A percentile compares a stretch with the other conserved stretches of the same genome.
Conservation (phyloP, 2,888 invertebrate species). For the Troilus luridus region DNA sequence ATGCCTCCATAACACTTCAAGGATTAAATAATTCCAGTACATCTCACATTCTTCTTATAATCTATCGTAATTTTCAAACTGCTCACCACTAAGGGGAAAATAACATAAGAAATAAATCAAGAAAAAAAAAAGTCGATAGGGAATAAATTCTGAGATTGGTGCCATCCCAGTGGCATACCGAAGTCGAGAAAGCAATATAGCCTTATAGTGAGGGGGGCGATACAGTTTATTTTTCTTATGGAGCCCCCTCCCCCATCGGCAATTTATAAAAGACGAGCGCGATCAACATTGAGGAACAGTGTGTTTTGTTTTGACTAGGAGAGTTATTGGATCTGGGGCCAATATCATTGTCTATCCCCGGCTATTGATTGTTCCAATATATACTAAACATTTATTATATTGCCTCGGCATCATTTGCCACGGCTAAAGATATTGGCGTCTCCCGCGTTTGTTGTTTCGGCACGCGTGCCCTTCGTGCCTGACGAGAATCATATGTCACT, state of each 20-base stretch:
- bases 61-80: neutral
- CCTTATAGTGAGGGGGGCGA: slow-evolving; percentile 7
- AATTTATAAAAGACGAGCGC: slow-evolving; percentile 43
- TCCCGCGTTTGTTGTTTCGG: slow-evolving; percentile 21
- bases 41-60: neutral
- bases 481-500: neutral
- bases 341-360: slow-evolving; percentile 37
- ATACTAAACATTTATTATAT: slow-evolving; percentile 43
- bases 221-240: slow-evolving; percentile 55
- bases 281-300: slow-evolving; percentile 52
- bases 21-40: neutral
- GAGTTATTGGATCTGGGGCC: slow-evolving; percentile 44
- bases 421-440: slow-evolving; percentile 35
- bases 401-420: neutral
- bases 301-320: slow-evolving; percentile 50
- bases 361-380: slow-evolving; percentile 35
- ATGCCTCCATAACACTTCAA: neutral
- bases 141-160: slow-evolving; percentile 31
- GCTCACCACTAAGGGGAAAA: neutral
- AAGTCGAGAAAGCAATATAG: slow-evolving; percentile 41
- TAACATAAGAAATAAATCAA: slow-evolving; percentile 8
- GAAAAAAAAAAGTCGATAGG: slow-evolving; percentile 1
- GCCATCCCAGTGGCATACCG: slow-evolving; percentile 39
- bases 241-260: slow-evolving; percentile 28
- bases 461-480: neutral